Conservation (phyloP, 1,140 invertebrate species). For the Linepithema humile region DNA sequence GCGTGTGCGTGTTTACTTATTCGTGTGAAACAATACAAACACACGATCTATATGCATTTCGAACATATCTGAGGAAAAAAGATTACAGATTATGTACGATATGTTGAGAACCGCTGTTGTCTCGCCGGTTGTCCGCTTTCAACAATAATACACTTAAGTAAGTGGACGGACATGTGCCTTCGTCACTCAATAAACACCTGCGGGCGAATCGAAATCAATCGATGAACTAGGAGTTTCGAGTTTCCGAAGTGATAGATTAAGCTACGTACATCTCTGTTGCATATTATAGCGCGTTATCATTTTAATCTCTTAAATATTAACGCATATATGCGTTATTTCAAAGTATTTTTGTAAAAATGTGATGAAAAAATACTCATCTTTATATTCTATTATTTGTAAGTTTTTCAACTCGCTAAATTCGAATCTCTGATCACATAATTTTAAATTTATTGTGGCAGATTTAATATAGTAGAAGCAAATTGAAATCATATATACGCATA, state of each 20-base stretch:
- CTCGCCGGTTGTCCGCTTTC: background rate
- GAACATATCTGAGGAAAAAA: background rate
- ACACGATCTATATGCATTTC: background rate
- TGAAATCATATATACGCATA: too few species aligned
- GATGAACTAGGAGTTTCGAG: background rate
- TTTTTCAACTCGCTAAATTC: too few species aligned
- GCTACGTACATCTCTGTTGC: background rate
- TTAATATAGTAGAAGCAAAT: too few species aligned
- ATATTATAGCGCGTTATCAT: slow-evolving; percentile 2
- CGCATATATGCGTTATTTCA: background rate
- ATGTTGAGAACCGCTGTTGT: background rate
- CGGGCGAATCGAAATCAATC: background rate
- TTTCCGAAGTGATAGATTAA: slow-evolving; percentile 7
- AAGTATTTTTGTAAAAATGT: too few species aligned
- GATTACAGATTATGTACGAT: background rate
- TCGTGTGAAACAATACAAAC: too few species aligned
- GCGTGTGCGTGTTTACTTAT: too few species aligned
- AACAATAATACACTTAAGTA: slow-evolving; percentile 16
- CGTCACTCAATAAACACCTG: background rate
- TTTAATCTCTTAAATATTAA: too few species aligned
- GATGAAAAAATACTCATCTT: too few species aligned
- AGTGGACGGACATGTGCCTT: background rate
- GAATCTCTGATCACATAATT: too few species aligned
- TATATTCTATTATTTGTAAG: too few species aligned
- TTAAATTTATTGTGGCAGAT: too few species aligned